Evolutionary conservation across 1,140 invertebrate species (phyloP).

Genomic region (Gryllus bimaculatus): DNA sequence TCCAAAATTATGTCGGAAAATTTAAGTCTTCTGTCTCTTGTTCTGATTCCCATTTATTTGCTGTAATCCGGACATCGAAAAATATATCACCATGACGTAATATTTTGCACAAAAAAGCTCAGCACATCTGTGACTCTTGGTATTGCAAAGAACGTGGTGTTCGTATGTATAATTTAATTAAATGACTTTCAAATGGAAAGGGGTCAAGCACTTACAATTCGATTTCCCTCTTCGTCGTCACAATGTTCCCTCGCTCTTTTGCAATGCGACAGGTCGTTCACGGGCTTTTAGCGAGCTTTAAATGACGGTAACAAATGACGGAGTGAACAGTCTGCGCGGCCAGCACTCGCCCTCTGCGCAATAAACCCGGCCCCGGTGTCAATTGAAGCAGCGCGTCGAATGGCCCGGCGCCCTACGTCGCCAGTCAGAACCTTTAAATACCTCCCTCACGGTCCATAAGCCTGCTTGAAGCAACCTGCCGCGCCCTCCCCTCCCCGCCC

Average conservation of each 20-base stretch:
- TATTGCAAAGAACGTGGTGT: no score
- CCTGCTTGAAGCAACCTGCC: background rate
- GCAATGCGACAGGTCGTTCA: background rate
- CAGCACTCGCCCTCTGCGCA: background rate
- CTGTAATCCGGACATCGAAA: no score
- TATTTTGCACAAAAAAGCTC: no score
- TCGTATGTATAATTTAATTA: no score
- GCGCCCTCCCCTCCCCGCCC: background rate
- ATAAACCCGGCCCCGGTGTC: background rate
- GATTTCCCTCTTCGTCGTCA: background rate
- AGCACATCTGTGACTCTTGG: no score
- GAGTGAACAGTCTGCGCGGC: background rate
- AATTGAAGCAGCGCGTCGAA: background rate
- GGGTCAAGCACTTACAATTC: background rate
- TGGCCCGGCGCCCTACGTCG: background rate
- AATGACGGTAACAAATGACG: background rate
- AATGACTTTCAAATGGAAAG: background rate
- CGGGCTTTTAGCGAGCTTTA: background rate
- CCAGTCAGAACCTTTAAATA: background rate
- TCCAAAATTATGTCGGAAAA: no score
- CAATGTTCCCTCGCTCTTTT: no score
- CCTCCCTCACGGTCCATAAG: constrained; percentile 2
- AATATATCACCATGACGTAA: no score
- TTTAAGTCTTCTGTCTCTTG: no score
- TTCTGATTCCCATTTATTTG: no score